phyloP scores from a whole-genome alignment of 2,888 invertebrate species.

The Dermolepida albohirtum region DNA sequence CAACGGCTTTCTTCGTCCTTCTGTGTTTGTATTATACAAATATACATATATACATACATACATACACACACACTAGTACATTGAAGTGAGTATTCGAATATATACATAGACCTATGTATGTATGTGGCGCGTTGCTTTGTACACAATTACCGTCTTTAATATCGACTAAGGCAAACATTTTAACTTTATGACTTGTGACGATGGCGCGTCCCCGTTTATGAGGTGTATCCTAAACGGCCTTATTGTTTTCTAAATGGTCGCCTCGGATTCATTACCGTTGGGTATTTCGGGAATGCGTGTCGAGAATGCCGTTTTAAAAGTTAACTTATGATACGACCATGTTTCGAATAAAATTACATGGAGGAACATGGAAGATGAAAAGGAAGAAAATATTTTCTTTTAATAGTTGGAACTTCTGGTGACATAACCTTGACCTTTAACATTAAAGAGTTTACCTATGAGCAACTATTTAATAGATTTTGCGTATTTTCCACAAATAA shows the following conservation, averaged over 20 bases:
- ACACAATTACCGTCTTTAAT: conserved; percentile 35
- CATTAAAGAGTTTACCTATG: too few species aligned
- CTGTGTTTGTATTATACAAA: conserved; percentile 23
- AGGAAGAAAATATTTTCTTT: too few species aligned
- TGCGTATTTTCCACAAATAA: too few species aligned
- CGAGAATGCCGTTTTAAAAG: conserved; percentile 20
- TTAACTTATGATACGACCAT: too few species aligned
- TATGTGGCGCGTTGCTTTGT: conserved; percentile 19
- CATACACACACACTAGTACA: background rate
- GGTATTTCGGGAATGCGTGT: conserved; percentile 19
- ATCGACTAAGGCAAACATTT: conserved; percentile 35
- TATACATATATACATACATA: conserved; percentile 11
- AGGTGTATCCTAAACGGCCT: conserved; percentile 36
- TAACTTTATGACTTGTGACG: conserved; percentile 33
- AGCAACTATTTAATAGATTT: too few species aligned
- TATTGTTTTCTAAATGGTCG: conserved; percentile 37
- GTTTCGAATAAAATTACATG: too few species aligned
- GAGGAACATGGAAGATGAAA: too few species aligned
- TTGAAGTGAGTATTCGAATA: background rate
- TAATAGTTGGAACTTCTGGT: too few species aligned
- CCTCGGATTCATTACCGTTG: conserved; percentile 21
- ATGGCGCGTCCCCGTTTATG: conserved; percentile 33
- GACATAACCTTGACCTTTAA: too few species aligned
- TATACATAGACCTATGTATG: too few species aligned
- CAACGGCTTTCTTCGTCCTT: conserved; percentile 29